Conservation (phyloP, 2,888 invertebrate species). For the Venustoraphidia nigricollis region DNA sequence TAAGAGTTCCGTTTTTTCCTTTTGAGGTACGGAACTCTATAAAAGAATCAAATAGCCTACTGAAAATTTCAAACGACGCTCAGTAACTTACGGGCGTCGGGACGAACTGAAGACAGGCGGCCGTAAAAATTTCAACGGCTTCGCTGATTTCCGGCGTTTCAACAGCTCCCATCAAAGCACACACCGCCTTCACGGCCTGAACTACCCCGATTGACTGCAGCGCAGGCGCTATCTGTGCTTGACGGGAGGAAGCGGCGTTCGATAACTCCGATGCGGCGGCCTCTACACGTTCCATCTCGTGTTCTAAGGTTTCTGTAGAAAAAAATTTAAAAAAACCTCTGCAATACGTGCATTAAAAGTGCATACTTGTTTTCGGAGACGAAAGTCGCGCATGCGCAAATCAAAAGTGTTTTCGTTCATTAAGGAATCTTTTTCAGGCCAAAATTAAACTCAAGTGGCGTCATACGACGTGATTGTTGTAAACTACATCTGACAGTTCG, state of each 20-base stretch:
- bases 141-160: constrained; percentile 78
- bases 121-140: constrained; percentile 49
- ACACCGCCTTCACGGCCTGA: constrained; percentile 86
- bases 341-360: no score
- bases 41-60: no score
- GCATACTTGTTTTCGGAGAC: no score
- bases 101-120: constrained; percentile 34
- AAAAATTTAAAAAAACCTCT: background rate
- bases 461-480: no score
- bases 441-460: no score
- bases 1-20: no score
- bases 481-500: no score
- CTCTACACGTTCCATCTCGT: constrained; percentile 62
- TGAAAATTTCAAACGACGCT: no score
- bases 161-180: constrained; percentile 73
- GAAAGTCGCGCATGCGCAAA: no score
- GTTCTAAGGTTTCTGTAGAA: constrained; percentile 58
- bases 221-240: constrained; percentile 22
- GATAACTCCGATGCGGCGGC: constrained; percentile 38
- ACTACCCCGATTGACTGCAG: constrained; percentile 57
- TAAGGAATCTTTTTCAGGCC: no score
- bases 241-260: constrained; percentile 13
- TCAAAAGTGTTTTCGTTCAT: no score
- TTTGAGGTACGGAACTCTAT: no score
- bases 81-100: background rate